Base-by-base conservation (phyloP, 2,888 invertebrate genomes). In the Cyclophora albipunctata region DNA sequence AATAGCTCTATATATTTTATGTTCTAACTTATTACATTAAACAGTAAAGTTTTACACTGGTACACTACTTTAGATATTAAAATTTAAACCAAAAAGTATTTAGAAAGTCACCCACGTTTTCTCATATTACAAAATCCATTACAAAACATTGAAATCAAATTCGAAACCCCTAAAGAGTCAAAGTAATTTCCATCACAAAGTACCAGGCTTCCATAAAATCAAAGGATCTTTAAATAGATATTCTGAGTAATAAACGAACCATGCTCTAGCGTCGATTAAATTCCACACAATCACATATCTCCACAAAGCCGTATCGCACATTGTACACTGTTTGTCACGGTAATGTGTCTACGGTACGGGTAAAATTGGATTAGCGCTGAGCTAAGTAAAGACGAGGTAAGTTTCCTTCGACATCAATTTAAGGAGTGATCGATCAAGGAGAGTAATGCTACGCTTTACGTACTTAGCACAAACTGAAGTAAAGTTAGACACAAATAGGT, bases 401-500 rank as follows among this genome's bases (percentile, higher is more conserved):
- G 67, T 73, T 74, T 66, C 63, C 61, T 62, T 63, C 72, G 59
- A 69, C 71, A 69, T 63, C 56, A 58, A 62, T 60, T 60, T 62
- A 68, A 73, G 69, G 67, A 65, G 69, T 60, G 57, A 62, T 63
- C 69, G 69, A 72, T 72, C 68, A 68, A 61, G 54, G 55, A 59
- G 67, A 66, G 66, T 66, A 67, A 71, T 71, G 62, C 55, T 47
- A 54, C 63, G 62, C 60, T 57, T 59, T 59, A 58, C 60, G 55
- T 57, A 60, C 56, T 60, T 55, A 57, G 54, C 49, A 58, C 58
- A 52, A 57, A 37, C 20, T 20, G 37, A 5, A 37, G 37, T 37
- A 5, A 37, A 5, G 37, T 37, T 37, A 37, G 1, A 37, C 5
- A 5, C 37, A 37, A 37, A 20, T 20, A 20, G 20, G 20, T 20